Base-by-base conservation (phyloP, 2,888 invertebrate species). In the Heterodera filipjevi region DNA sequence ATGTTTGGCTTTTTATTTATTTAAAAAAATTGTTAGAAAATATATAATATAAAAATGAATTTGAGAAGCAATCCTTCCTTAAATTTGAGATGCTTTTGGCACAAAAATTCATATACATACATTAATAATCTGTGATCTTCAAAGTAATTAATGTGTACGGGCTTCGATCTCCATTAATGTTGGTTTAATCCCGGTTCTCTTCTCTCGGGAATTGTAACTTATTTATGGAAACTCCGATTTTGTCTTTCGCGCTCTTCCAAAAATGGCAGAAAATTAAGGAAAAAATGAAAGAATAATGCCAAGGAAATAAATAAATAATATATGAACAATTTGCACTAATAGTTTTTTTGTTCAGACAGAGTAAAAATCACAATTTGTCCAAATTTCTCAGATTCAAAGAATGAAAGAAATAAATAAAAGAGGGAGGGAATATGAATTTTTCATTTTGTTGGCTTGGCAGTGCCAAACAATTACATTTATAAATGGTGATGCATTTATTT, bases 381-480 rank as follows among this genome's bases (percentile, higher is more conserved):
- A 39, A 39, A 49, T 49, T 49, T 19, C 49, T 49, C 19, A 49
- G 49, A 49, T 19, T 49, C 14, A 49, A 59, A 6, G 6, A n/a
- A 22, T 59, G 10, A 59, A 59, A n/a, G 27, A 27, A 59, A 59
- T n/a, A 10, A 27, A 19, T 44, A 44, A 44, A 44, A 44, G 44
- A 44, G 44, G 44, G n/a, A 39, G 39, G 39, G 12, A 39, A 10
- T 39, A 12, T 10, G 6, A 12, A 39, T 10, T 53, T 53, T 53
- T 6, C n/a, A 53, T 19, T 53, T 53, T 16, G n/a, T 53, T 53
- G 53, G 53, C 19, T 22, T 22, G 53, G 16, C 22, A 6, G 39
- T 39, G 39, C 53, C 59, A 59, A 59, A 59, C 59, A 59, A 59
- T 59, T 59, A n/a, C 59, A 59, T 59, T 59, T 27, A 59, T n/a